These are phyloP conservation scores for Zaprionus kolodkinae DNA, from an alignment of 1,140 invertebrate genomes.

Conservation along the genomic window DNA sequence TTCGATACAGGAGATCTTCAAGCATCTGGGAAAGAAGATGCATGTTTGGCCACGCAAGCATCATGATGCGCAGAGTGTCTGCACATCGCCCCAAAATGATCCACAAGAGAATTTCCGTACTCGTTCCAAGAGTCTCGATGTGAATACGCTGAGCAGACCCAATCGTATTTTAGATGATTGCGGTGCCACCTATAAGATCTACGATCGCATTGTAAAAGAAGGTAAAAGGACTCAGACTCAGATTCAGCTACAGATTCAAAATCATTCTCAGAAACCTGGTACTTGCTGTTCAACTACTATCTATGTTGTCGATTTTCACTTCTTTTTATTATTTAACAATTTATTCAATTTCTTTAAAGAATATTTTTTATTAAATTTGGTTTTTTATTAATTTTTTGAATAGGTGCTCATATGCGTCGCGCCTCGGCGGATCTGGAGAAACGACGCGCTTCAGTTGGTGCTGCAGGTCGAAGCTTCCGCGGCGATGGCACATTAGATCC, in stretches of 20 bases:
- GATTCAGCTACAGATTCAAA: background rate
- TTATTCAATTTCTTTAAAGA: background rate
- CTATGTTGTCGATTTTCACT: background rate
- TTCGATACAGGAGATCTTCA: constrained; percentile 89
- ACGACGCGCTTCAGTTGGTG: constrained; percentile 89
- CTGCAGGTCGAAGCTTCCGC: constrained; percentile 85
- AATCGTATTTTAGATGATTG: constrained; percentile 87
- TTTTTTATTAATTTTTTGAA: constrained; percentile 18
- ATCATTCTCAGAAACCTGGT: constrained; percentile 38
- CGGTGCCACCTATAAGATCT: constrained; percentile 92
- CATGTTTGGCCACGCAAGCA: constrained; percentile 86
- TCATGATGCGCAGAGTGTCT: constrained; percentile 85
- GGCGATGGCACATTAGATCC: constrained; percentile 88
- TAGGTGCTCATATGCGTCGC: constrained; percentile 90
- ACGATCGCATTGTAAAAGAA: constrained; percentile 91
- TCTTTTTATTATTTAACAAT: background rate
- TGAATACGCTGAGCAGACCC: constrained; percentile 85
- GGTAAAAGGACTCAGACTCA: constrained; percentile 85
- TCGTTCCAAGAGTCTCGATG: constrained; percentile 91
- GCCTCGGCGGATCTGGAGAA: constrained; percentile 90
- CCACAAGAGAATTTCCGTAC: constrained; percentile 88
- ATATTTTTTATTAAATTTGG: background rate
- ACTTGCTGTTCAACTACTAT: constrained; percentile 62
- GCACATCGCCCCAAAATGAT: constrained; percentile 84
- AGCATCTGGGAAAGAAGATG: constrained; percentile 89